phyloP scores from a whole-genome alignment of 2,797 vertebrate genomes.

The Pseudochaenichthys georgianus region DNA sequence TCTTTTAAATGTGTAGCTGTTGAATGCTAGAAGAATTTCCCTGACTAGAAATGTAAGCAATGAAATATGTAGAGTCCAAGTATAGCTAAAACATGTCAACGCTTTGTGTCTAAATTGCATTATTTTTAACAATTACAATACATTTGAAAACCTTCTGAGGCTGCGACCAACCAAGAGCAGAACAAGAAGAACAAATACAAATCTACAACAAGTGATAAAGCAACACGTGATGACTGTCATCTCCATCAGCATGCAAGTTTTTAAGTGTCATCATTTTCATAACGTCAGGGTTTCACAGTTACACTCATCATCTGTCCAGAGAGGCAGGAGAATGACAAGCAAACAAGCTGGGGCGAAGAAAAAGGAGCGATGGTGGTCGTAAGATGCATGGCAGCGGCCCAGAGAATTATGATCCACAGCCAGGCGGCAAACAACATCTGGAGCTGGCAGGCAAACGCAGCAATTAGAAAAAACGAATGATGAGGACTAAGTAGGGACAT shows the following conservation, averaged over 20 bases:
- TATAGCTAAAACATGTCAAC: no score
- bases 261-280: conserved; percentile 25
- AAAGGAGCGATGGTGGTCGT: background rate
- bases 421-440: no score
- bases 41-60: background rate
- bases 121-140: background rate
- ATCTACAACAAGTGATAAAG: background rate
- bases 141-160: no score
- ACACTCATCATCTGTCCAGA: conserved; percentile 23
- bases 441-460: conserved; percentile 33
- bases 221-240: conserved; percentile 3
- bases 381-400: conserved; percentile 26
- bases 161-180: background rate
- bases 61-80: no score
- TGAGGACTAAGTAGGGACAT: background rate
- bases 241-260: conserved; percentile 3
- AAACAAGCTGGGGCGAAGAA: conserved; percentile 13
- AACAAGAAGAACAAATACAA: background rate
- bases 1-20: background rate
- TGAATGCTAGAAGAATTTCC: background rate
- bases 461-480: conserved; percentile 16
- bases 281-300: conserved; percentile 45
- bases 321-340: conserved; percentile 23
- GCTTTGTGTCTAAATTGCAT: no score
- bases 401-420: conserved; percentile 34